These are phyloP conservation scores for Siphlonurus alternatus DNA, from an alignment of 2,888 invertebrate genomes.

Conservation along the genomic window DNA sequence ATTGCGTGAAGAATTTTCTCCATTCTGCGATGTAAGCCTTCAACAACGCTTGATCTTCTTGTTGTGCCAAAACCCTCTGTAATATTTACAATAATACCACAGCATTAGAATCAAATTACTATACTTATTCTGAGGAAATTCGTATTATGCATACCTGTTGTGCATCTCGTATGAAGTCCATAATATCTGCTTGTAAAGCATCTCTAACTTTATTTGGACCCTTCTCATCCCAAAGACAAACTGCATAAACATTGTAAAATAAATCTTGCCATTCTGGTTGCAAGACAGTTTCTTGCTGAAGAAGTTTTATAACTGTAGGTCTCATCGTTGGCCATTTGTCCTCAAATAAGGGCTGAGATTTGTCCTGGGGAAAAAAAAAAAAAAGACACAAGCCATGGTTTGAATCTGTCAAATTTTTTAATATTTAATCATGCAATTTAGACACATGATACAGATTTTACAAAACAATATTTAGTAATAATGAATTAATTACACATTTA, in stretches of 20 bases:
- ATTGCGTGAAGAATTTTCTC: slow-evolving; percentile 96
- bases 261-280: slow-evolving; percentile 95
- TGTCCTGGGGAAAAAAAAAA: neutral
- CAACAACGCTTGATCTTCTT: slow-evolving; percentile 87
- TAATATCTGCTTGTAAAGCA: slow-evolving; percentile 79
- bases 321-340: slow-evolving; percentile 95
- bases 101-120: neutral
- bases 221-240: slow-evolving; percentile 95
- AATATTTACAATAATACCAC: slow-evolving; percentile 11
- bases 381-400: too few species aligned
- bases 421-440: too few species aligned
- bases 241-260: slow-evolving; percentile 88
- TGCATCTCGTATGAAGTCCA: slow-evolving; percentile 86
- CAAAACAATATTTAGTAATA: too few species aligned
- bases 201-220: slow-evolving; percentile 77
- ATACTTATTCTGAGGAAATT: too few species aligned
- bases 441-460: too few species aligned
- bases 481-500: too few species aligned
- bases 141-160: slow-evolving; percentile 49
- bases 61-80: slow-evolving; percentile 65
- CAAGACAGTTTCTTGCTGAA: slow-evolving; percentile 86
- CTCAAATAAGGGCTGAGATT: slow-evolving; percentile 61
- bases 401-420: too few species aligned
- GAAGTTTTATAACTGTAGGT: slow-evolving; percentile 79
- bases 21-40: slow-evolving; percentile 97